phyloP scores from a whole-genome alignment of 1,140 invertebrate genomes.

The Drosophila pseudoananassae region DNA sequence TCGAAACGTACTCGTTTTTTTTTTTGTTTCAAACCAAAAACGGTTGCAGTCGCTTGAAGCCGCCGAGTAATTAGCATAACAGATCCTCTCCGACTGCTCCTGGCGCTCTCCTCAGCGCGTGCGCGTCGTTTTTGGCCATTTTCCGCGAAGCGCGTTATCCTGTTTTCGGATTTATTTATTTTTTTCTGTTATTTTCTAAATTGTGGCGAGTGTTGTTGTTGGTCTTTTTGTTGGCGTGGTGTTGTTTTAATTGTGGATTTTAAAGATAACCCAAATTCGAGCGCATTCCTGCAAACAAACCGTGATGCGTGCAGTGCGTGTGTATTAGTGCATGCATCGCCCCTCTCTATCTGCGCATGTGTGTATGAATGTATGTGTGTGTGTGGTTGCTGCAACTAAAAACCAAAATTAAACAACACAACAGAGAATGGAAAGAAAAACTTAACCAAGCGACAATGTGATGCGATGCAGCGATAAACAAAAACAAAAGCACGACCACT shows the following conservation, averaged over 20 bases:
- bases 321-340: constrained; percentile 26
- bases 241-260: not conserved
- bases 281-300: constrained; percentile 29
- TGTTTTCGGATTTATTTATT: not conserved
- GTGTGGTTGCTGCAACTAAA: constrained; percentile 37
- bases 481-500: constrained; percentile 47
- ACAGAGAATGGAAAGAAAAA: constrained; percentile 28
- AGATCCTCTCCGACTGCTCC: too few relatives aligned
- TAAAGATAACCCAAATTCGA: constrained; percentile 2
- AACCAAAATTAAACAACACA: constrained; percentile 31
- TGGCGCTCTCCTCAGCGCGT: not conserved
- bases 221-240: not conserved
- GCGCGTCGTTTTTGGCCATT: constrained; percentile 2
- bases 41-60: not conserved
- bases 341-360: constrained; percentile 1
- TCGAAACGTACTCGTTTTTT: not conserved
- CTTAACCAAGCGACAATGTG: constrained; percentile 59
- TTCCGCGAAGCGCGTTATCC: not conserved
- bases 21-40: not conserved
- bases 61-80: not conserved
- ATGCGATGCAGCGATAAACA: constrained; percentile 62
- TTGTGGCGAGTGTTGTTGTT: not conserved
- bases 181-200: not conserved
- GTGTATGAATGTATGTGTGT: constrained; percentile 9
- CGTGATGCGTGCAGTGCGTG: constrained; percentile 21